Evolutionary conservation across 2,113 vertebrate genomes (phyloP).

Genomic region (Grus americana): DNA sequence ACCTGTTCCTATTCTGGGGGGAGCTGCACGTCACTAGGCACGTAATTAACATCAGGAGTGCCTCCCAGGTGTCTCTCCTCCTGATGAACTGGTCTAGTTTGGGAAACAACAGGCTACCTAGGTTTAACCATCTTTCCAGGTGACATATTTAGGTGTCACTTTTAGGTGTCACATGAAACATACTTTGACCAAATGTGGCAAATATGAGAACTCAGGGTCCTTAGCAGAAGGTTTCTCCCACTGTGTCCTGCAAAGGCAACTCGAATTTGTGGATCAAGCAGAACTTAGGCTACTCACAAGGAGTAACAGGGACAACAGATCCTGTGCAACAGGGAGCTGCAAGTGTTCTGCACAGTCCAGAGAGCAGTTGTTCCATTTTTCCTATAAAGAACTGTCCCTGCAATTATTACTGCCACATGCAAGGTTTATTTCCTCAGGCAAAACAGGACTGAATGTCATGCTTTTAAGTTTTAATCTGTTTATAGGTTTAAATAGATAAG

Average conservation of each 20-base stretch:
- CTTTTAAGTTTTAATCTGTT: not conserved
- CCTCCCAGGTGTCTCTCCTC: not conserved
- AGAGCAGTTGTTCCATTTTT: not conserved
- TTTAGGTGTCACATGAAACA: not conserved
- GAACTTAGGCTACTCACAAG: not conserved
- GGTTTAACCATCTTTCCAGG: not conserved
- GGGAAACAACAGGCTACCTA: not conserved
- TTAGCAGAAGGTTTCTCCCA: not conserved
- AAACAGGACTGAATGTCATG: not conserved
- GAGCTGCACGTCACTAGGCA: not conserved
- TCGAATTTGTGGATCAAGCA: not conserved
- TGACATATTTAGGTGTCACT: not conserved
- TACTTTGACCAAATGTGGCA: not conserved
- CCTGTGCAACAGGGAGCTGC: not conserved
- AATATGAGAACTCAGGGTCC: not conserved
- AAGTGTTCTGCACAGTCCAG: not conserved
- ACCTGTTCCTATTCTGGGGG: fast-evolving
- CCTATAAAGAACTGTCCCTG: not conserved
- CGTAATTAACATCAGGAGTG: not conserved
- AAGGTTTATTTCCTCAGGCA: not conserved
- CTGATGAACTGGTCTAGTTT: fast-evolving
- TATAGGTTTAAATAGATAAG: not conserved
- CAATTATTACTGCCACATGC: not conserved
- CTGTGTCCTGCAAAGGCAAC: not conserved
- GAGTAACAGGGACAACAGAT: not conserved